These are phyloP conservation scores for Drosophila ficusphila DNA, from an alignment of 1,140 invertebrate genomes.

Conservation along the genomic window DNA sequence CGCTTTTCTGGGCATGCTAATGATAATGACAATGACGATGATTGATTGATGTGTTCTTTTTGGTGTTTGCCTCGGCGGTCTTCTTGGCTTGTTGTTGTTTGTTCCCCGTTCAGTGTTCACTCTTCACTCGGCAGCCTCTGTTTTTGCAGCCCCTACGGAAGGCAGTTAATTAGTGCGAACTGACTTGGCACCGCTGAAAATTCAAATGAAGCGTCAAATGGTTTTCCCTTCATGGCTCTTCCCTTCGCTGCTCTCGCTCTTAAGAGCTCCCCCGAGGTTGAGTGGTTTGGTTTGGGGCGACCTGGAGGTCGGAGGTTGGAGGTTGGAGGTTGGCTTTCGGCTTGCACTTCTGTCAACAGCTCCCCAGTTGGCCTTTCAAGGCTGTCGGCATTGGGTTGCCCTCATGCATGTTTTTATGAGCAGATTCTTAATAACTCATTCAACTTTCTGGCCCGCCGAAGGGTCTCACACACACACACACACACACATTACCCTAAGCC, in stretches of 20 bases:
- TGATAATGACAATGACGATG: slow-evolving; percentile 74
- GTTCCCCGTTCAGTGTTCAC: not conserved
- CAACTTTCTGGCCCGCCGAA: slow-evolving; percentile 35
- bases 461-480: not conserved
- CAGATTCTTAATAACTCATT: slow-evolving; percentile 59
- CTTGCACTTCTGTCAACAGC: slow-evolving; percentile 6
- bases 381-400: not conserved
- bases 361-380: not conserved
- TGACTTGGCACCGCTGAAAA: slow-evolving; percentile 37
- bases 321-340: too few species aligned
- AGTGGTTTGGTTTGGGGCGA: too few species aligned
- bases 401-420: slow-evolving; percentile 56
- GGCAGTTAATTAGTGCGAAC: slow-evolving; percentile 41
- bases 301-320: too few species aligned
- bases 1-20: slow-evolving; percentile 36
- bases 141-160: not conserved
- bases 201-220: slow-evolving; percentile 40
- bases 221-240: slow-evolving; percentile 4
- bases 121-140: not conserved
- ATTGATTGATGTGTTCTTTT: slow-evolving; percentile 70
- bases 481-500: slow-evolving; percentile 17
- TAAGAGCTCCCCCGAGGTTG: slow-evolving; percentile 2
- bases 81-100: slow-evolving; percentile 6
- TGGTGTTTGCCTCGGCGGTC: slow-evolving; percentile 20
- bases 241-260: not conserved